phyloP scores from a whole-genome alignment of 2,797 vertebrate genomes.

The Gymnopithys bicolor region DNA sequence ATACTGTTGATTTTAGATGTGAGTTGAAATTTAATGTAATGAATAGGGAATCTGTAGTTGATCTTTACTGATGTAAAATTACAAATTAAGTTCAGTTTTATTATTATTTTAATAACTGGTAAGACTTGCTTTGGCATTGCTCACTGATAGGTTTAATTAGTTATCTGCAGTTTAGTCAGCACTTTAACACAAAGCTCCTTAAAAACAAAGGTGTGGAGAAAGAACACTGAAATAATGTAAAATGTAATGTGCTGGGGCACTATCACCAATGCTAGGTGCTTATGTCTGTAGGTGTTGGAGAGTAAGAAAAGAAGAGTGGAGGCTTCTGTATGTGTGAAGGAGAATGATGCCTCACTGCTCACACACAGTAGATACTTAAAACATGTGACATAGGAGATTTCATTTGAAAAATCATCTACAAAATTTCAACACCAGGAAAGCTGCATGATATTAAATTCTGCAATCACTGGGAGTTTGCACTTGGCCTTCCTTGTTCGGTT shows the following conservation, averaged over 20 bases:
- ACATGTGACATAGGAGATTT: background rate
- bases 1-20: background rate
- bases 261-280: background rate
- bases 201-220: background rate
- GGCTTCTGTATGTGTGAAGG: background rate
- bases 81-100: background rate
- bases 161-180: background rate
- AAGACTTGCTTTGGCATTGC: background rate
- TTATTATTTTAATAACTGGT: background rate
- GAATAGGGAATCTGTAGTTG: background rate
- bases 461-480: rapidly evolving
- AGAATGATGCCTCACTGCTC: background rate
- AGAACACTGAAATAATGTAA: background rate
- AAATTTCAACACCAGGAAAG: background rate
- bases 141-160: background rate
- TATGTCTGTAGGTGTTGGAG: background rate
- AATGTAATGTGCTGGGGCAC: background rate
- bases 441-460: background rate
- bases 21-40: background rate
- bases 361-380: rapidly evolving
- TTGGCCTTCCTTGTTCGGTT: background rate
- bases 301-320: background rate
- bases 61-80: background rate
- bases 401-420: background rate
- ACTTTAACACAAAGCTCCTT: background rate